Conservation (phyloP, 2,113 vertebrate genomes). For the Urocitellus parryii region DNA sequence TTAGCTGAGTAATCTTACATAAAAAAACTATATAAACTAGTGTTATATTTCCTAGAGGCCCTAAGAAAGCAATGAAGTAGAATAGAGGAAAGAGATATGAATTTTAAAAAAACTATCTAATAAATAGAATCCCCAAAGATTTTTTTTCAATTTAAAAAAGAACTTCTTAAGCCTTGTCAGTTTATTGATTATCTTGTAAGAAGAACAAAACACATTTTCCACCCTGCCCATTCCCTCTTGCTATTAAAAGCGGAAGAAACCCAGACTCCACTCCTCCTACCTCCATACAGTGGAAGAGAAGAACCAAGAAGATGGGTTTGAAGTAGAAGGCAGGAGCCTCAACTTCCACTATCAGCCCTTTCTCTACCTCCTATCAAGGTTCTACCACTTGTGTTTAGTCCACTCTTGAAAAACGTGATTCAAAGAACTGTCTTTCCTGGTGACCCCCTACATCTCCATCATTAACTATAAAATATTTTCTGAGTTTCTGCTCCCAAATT, state of each 20-base stretch:
- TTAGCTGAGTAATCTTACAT: not conserved
- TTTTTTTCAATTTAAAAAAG: conserved; percentile 10
- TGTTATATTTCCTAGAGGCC: not conserved
- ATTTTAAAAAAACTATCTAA: not conserved
- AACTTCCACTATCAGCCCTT: not conserved
- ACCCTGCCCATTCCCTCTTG: not conserved
- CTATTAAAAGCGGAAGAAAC: not conserved
- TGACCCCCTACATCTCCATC: not conserved
- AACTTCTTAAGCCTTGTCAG: not conserved
- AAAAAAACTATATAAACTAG: not conserved
- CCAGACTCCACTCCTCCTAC: not conserved
- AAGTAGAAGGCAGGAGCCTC: not conserved
- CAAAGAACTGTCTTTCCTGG: not conserved
- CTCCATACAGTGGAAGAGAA: not conserved
- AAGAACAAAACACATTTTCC: conserved; percentile 14
- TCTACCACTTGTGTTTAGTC: not conserved
- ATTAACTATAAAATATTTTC: not conserved
- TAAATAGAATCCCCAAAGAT: not conserved
- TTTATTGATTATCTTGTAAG: conserved; percentile 8
- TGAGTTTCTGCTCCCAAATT: not conserved
- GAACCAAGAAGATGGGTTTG: not conserved
- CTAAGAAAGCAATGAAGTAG: conserved; percentile 10
- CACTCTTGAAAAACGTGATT: not conserved
- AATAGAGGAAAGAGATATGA: not conserved
- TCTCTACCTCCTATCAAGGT: not conserved